Percentiles rank a stretch among this genome's conserved stretches.
Evolutionary conservation across 2,888 invertebrate species (phyloP).

Genomic region (Dasypolia templi): DNA sequence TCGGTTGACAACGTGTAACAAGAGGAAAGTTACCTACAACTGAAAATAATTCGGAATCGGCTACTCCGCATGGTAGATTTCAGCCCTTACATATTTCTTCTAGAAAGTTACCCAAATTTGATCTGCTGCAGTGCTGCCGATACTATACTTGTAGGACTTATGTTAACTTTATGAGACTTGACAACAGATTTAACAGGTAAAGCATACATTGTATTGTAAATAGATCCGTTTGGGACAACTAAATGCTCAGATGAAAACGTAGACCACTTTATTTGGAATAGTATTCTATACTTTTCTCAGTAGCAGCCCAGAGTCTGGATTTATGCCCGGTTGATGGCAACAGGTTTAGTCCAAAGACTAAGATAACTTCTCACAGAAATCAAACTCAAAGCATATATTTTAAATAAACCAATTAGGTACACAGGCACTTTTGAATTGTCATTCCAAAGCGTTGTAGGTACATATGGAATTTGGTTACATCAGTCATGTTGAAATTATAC

Average conservation of each 20-base stretch:
- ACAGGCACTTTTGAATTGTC: too few species aligned
- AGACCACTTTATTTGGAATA: neutral
- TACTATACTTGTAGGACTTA: too few species aligned
- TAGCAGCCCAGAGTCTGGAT: neutral
- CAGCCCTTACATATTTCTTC: neutral
- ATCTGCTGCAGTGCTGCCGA: neutral
- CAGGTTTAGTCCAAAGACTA: neutral
- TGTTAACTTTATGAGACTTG: too few species aligned
- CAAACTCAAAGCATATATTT: too few species aligned
- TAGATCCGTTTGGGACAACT: neutral
- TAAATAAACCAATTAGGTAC: too few species aligned
- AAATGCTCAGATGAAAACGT: neutral
- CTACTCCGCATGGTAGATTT: neutral
- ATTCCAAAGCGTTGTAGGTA: too few species aligned
- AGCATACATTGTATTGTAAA: neutral
- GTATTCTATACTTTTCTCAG: neutral
- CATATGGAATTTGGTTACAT: too few species aligned
- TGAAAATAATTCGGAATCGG: neutral
- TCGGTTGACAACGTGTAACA: neutral
- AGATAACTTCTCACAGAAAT: too few species aligned
- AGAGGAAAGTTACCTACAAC: neutral
- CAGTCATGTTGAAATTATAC: too few species aligned
- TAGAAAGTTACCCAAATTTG: neutral
- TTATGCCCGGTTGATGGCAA: neutral
- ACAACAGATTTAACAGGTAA: too few species aligned